Evolutionary conservation across 35 echinoderm and acorn worm genomes (phyloP).

Genomic region (Stichopus chloronotus): DNA sequence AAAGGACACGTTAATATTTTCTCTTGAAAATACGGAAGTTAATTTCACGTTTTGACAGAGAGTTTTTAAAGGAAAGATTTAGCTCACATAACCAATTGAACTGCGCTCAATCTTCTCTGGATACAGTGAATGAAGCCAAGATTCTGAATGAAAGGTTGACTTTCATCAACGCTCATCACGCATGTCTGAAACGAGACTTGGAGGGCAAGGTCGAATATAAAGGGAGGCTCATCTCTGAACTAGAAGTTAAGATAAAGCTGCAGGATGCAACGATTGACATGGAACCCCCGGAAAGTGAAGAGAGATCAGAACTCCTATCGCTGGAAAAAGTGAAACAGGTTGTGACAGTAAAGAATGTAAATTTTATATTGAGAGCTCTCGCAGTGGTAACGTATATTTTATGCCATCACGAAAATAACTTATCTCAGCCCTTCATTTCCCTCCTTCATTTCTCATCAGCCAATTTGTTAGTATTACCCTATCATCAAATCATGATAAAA

Average conservation of each 20-base stretch:
- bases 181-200: background rate
- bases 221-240: slow-evolving; percentile 23
- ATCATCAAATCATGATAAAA: too few species aligned
- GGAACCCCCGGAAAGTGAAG: background rate
- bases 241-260: slow-evolving; percentile 8
- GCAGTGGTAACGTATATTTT: background rate
- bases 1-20: too few species aligned
- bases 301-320: background rate
- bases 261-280: background rate
- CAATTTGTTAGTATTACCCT: background rate
- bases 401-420: background rate
- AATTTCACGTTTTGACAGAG: too few species aligned
- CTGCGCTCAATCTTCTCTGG: background rate
- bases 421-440: background rate
- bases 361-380: background rate
- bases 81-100: too few species aligned
- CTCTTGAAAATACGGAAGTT: too few species aligned
- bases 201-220: slow-evolving; percentile 32
- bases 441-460: background rate
- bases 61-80: too few species aligned
- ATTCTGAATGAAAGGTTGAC: slow-evolving; percentile 25
- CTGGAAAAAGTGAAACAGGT: slow-evolving; percentile 12
- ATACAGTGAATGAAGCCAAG: slow-evolving; percentile 42
- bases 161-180: slow-evolving; percentile 36
- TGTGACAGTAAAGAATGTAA: background rate